Evolutionary conservation across 1,140 invertebrate genomes (phyloP).

Genomic region (Cotesia chilonis): DNA sequence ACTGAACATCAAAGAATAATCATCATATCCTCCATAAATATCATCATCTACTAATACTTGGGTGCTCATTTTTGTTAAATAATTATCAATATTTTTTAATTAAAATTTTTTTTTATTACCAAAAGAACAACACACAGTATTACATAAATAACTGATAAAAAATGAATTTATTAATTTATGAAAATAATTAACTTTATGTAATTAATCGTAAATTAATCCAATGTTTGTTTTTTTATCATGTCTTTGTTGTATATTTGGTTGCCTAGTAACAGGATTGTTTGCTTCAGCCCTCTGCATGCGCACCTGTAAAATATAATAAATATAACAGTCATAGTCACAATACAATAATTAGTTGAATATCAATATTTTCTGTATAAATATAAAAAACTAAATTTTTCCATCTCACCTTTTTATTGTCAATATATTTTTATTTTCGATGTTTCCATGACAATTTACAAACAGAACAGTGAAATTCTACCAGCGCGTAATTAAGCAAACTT

Average conservation of each 20-base stretch:
- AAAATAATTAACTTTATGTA: neutral
- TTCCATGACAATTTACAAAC: no score
- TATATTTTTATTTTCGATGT: no score
- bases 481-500: neutral
- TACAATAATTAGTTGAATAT: neutral
- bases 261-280: conserved; percentile 5
- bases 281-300: no score
- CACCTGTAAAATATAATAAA: no score
- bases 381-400: no score
- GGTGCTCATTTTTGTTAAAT: conserved; percentile 21
- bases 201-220: neutral
- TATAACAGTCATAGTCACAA: neutral
- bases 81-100: neutral
- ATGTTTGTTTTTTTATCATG: neutral
- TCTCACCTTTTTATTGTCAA: no score
- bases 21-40: conserved; percentile 76
- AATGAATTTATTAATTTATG: neutral
- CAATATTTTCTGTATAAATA: neutral
- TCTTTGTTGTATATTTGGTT: neutral
- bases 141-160: no score
- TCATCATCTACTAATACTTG: conserved; percentile 62
- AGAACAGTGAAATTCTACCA: no score
- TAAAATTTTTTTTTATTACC: neutral
- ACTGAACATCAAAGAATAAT: conserved; percentile 72
- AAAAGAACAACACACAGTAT: no score